Base-by-base conservation (phyloP, 2,888 invertebrate genomes). In the Pycnomerus fuliginosus region DNA sequence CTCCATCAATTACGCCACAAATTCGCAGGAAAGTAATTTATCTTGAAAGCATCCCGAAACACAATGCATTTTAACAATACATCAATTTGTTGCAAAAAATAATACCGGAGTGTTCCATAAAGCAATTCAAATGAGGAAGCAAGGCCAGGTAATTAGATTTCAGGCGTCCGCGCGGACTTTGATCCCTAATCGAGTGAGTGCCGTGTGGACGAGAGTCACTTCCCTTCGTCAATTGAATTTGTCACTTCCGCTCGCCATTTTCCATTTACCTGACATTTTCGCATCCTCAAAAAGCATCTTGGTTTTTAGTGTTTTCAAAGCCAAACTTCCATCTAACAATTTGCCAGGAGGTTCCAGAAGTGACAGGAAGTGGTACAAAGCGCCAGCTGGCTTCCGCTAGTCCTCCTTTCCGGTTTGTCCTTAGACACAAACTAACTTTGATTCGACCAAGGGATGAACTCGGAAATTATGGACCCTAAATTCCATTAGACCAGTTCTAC, bases 111-210 rank as follows among this genome's bases (percentile, higher is more conserved):
- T n/a, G n/a, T n/a, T n/a, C n/a, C n/a, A n/a, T n/a, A n/a, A n/a
- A n/a, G n/a, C n/a, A n/a, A n/a, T n/a, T n/a, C n/a, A n/a, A n/a
- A n/a, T n/a, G n/a, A n/a, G n/a, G n/a, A n/a, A n/a, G n/a, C n/a
- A n/a, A n/a, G n/a, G n/a, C n/a, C n/a, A n/a, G n/a, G n/a, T 54
- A 54, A 54, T 54, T 41, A 44, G 46, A 52, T 60, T 58, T 43
- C 41, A 48, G 39, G 40, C 42, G 50, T 45, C 48, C 53, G 44
- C 48, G 50, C 43, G 52, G 51, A 58, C 60, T 58, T 57, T 58
- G 60, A 60, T 57, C 57, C 47, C 49, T 57, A 60, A 60, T 60
- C 56, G 49, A 53, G 56, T 57, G 36, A 52, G 45, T 50, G 42
- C 48, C 44, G 42, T 53, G 52, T 53, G 56, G 54, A 55, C 52